phyloP scores from a whole-genome alignment of 2,888 invertebrate species.

The Drosophila greeni region DNA sequence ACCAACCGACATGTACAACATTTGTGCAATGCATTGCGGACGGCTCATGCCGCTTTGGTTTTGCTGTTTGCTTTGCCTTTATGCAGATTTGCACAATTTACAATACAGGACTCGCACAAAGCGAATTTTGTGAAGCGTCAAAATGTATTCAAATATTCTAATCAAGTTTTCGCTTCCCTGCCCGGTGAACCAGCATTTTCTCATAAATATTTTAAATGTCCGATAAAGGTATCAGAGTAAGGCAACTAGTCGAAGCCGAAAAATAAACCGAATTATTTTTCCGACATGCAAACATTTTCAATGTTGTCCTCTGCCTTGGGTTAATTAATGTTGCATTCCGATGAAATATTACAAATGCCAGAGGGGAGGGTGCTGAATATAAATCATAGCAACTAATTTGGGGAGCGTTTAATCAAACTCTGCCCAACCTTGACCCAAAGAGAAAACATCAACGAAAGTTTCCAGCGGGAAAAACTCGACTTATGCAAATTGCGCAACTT shows the following conservation, averaged over 20 bases:
- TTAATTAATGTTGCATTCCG: constrained; percentile 9
- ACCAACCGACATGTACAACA: constrained; percentile 24
- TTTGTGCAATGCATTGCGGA: constrained; percentile 22
- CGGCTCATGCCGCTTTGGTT: constrained; percentile 22
- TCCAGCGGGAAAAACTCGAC: constrained; percentile 6
- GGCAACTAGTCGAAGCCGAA: neutral
- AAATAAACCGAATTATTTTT: neutral
- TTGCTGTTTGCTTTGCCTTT: constrained; percentile 26
- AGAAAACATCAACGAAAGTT: constrained; percentile 18
- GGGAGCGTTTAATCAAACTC: constrained; percentile 13
- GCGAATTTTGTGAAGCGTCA: constrained; percentile 40
- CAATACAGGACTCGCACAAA: constrained; percentile 40
- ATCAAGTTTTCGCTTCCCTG: constrained; percentile 25
- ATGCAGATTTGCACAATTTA: constrained; percentile 41
- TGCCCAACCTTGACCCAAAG: constrained; percentile 48
- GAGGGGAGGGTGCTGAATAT: neutral
- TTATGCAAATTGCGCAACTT: constrained; percentile 61
- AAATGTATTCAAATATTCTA: constrained; percentile 55
- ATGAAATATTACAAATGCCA: neutral
- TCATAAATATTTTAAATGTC: constrained; percentile 15
- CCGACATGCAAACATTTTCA: neutral
- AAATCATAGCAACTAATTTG: constrained; percentile 12
- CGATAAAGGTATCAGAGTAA: constrained; percentile 4
- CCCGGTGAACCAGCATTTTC: constrained; percentile 7
- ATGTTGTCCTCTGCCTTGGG: neutral